phyloP scores from a whole-genome alignment of 1,140 invertebrate genomes.

The Eriocheir sinensis region DNA sequence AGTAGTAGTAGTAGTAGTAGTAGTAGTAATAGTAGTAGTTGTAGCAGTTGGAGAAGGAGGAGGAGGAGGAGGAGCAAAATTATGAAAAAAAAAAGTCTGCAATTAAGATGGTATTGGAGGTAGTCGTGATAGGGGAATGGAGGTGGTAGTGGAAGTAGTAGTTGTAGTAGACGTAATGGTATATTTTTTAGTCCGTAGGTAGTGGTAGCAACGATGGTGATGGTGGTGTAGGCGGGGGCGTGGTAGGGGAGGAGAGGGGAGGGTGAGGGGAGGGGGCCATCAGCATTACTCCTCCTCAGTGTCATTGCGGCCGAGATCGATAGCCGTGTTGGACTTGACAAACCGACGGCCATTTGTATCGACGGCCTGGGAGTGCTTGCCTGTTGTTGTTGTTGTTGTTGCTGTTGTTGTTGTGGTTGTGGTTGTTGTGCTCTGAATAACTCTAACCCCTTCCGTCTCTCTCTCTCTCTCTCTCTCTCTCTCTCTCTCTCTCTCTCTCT shows the following conservation, averaged over 20 bases:
- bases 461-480: background rate
- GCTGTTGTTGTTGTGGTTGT: background rate
- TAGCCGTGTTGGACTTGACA: background rate
- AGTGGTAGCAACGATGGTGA: background rate
- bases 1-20: too few species aligned
- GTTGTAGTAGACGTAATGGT: background rate
- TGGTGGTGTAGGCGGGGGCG: conserved; percentile 7
- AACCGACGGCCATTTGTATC: background rate
- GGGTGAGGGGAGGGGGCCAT: background rate
- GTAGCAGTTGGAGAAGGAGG: too few species aligned
- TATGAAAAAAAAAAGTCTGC: too few species aligned
- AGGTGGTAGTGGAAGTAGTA: background rate
- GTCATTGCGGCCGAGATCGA: background rate
- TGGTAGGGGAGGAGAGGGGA: too few species aligned
- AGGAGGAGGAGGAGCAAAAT: too few species aligned
- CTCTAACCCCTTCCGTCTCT: too few species aligned
- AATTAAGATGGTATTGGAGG: too few species aligned
- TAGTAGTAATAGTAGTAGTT: too few species aligned
- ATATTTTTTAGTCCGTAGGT: background rate
- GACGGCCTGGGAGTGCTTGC: background rate
- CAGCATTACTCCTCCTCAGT: background rate
- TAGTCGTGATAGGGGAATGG: background rate
- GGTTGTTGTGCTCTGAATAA: background rate
- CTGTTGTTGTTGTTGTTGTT: background rate
- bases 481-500: background rate